Percentiles rank a stretch among this genome's conserved stretches.
Evolutionary conservation across 2,113 vertebrate genomes (phyloP).

Genomic region (Numenius arquata): DNA sequence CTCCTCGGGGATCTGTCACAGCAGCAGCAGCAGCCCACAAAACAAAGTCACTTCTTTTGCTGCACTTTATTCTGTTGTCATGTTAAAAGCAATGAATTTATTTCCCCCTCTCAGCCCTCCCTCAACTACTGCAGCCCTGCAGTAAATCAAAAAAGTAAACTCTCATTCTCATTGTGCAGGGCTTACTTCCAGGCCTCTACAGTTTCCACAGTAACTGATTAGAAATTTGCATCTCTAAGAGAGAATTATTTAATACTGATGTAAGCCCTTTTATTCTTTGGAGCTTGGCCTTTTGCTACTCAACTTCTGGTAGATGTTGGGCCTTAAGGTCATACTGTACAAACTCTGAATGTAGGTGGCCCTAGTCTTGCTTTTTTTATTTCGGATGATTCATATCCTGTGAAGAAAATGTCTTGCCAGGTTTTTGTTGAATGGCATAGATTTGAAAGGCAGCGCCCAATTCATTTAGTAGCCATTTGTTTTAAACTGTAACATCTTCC

Average conservation of each 20-base stretch:
- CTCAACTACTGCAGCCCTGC: constrained; percentile 64
- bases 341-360: constrained; percentile 86
- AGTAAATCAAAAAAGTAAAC: constrained; percentile 87
- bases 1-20: constrained; percentile 55
- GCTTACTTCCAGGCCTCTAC: constrained; percentile 79
- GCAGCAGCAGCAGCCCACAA: constrained; percentile 56
- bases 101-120: constrained; percentile 72
- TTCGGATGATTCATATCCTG: constrained; percentile 80
- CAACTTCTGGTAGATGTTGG: constrained; percentile 80
- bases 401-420: constrained; percentile 79
- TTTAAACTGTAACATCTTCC: constrained; percentile 79
- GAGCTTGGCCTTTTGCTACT: constrained; percentile 79
- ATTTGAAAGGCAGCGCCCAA: constrained; percentile 77
- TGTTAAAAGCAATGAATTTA: constrained; percentile 81
- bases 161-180: constrained; percentile 79
- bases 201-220: constrained; percentile 86
- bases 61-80: constrained; percentile 78
- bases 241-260: constrained; percentile 86
- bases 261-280: constrained; percentile 80
- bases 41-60: constrained; percentile 72
- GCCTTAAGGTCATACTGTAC: constrained; percentile 84
- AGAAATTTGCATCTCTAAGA: constrained; percentile 86
- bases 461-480: constrained; percentile 81
- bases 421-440: constrained; percentile 75
- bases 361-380: constrained; percentile 74